A percentile compares a stretch with the other conserved stretches of the same genome.
Evolutionary conservation across 2,888 invertebrate species (phyloP).

Genomic region (Phalera bucephala): DNA sequence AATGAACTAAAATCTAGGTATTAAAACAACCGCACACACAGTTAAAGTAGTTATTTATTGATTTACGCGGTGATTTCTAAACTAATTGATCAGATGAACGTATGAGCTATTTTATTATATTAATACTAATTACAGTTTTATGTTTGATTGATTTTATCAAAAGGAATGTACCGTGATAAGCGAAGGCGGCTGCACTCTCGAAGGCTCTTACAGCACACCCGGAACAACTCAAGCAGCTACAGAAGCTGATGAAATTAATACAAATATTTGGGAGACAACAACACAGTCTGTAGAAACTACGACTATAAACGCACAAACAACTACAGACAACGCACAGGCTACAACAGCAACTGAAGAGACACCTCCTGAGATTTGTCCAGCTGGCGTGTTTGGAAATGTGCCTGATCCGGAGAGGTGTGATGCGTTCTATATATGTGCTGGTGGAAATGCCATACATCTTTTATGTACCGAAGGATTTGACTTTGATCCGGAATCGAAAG

Average conservation of each 20-base stretch:
- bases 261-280: no score
- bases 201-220: neutral
- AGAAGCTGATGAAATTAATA: no score
- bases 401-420: conserved; percentile 34
- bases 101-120: no score
- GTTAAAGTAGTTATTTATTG: no score
- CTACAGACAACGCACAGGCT: no score
- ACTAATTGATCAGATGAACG: no score
- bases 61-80: no score
- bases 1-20: no score
- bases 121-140: no score
- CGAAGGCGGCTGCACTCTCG: conserved; percentile 27
- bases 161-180: conserved; percentile 25
- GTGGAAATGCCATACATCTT: conserved; percentile 15
- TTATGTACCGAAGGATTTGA: conserved; percentile 30
- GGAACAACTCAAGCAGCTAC: neutral
- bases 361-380: conserved; percentile 22
- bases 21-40: no score
- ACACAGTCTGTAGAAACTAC: neutral
- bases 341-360: no score
- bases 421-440: conserved; percentile 34
- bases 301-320: neutral
- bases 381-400: conserved; percentile 28
- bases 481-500: conserved; percentile 23
- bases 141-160: no score